Conservation (phyloP, 2,113 vertebrate species). For the Verasper variegatus region DNA sequence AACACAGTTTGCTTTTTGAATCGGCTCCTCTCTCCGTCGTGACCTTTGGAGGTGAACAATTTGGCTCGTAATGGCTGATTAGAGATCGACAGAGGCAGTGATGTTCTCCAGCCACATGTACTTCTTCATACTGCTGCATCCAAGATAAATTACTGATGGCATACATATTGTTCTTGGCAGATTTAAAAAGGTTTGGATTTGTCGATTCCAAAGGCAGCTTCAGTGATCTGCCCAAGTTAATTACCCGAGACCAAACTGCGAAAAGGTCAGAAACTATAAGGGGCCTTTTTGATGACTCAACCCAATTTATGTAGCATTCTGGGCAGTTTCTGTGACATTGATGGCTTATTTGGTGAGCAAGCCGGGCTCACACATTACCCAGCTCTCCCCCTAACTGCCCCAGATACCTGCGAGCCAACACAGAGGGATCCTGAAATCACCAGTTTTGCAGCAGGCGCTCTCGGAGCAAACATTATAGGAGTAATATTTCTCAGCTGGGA, state of each 20-base stretch:
- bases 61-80: slow-evolving; percentile 11
- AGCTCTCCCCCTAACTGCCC: slow-evolving; percentile 14
- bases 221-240: slow-evolving; percentile 44
- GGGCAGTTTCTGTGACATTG: slow-evolving; percentile 25
- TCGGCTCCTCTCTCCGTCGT: slow-evolving; percentile 29
- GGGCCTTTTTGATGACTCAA: slow-evolving; percentile 33
- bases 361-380: slow-evolving; percentile 18
- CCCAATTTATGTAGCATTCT: slow-evolving; percentile 34
- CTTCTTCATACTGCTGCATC: neutral
- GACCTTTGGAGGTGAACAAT: slow-evolving; percentile 5
- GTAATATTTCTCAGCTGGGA: slow-evolving; percentile 6
- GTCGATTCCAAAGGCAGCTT: slow-evolving; percentile 13
- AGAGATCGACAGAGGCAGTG: neutral
- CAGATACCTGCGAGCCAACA: slow-evolving; percentile 43
- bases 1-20: slow-evolving; percentile 34
- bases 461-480: slow-evolving; percentile 22
- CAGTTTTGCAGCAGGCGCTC: slow-evolving; percentile 31
- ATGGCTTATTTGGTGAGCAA: slow-evolving; percentile 13
- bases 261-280: slow-evolving; percentile 45
- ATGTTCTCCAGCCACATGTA: neutral
- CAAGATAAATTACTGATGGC: neutral
- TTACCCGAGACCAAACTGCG: slow-evolving; percentile 38
- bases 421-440: slow-evolving; percentile 24
- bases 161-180: neutral
- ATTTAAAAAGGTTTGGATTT: neutral